These are phyloP conservation scores for Cyanistes caeruleus DNA, from an alignment of 2,113 vertebrate species.

Conservation along the genomic window DNA sequence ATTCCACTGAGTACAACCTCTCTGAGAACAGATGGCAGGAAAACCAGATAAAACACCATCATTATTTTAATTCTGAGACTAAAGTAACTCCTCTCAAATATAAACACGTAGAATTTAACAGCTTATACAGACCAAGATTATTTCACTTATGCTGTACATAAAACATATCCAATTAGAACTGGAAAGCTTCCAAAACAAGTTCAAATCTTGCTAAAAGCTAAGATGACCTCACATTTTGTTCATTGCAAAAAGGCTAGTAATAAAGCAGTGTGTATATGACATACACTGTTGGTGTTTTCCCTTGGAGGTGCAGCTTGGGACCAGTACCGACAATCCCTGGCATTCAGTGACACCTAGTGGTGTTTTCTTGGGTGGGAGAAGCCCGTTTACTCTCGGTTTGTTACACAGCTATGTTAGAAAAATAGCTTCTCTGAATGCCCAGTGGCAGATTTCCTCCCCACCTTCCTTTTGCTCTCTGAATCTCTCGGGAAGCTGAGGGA, in stretches of 20 bases:
- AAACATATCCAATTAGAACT: neutral
- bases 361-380: neutral
- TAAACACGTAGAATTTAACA: neutral
- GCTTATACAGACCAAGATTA: neutral
- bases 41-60: neutral
- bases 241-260: neutral
- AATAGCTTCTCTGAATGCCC: neutral
- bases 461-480: neutral
- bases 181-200: neutral
- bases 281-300: fast-evolving
- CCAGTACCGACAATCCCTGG: neutral
- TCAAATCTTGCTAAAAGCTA: neutral
- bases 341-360: conserved; percentile 51
- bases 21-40: neutral
- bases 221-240: neutral
- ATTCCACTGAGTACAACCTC: neutral
- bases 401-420: fast-evolving
- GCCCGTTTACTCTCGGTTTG: fast-evolving
- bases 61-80: neutral
- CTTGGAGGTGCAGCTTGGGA: fast-evolving
- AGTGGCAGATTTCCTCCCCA: neutral
- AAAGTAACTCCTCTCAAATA: neutral
- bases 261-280: fast-evolving
- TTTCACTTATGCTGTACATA: neutral
- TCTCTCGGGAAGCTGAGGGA: fast-evolving